Conservation (phyloP, 2,797 vertebrate genomes). For the Mus minutoides region DNA sequence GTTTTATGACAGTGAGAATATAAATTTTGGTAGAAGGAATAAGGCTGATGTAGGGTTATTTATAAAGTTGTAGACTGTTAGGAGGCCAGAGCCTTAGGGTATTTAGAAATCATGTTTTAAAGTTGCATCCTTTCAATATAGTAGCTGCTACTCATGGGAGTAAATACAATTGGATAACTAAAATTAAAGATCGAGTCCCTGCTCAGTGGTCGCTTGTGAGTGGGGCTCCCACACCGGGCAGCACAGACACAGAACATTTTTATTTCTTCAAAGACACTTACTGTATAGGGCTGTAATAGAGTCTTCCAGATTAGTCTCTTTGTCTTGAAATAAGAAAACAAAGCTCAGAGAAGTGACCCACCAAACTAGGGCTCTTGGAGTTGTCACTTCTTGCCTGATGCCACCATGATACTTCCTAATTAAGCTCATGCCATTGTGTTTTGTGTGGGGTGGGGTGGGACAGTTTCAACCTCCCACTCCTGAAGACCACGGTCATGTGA, state of each 20-base stretch:
- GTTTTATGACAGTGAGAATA: not conserved
- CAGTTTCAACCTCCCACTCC: not conserved
- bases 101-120: not conserved
- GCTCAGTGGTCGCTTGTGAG: not conserved
- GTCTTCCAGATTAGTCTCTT: not conserved
- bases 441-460: no score
- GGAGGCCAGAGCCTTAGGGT: not conserved
- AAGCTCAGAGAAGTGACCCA: not conserved
- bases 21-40: not conserved
- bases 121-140: not conserved
- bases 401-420: not conserved
- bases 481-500: not conserved
- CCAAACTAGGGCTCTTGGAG: not conserved
- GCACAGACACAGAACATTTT: not conserved
- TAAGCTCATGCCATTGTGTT: not conserved
- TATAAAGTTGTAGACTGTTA: slow-evolving; percentile 19
- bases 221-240: no score
- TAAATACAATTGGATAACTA: not conserved
- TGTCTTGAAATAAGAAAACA: not conserved
- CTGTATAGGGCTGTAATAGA: not conserved
- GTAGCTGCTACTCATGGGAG: not conserved
- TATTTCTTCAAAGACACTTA: not conserved
- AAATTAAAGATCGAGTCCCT: not conserved
- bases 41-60: not conserved
- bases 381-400: not conserved